Conservation (phyloP, 2,797 vertebrate genomes). For the Xenops minutus region DNA sequence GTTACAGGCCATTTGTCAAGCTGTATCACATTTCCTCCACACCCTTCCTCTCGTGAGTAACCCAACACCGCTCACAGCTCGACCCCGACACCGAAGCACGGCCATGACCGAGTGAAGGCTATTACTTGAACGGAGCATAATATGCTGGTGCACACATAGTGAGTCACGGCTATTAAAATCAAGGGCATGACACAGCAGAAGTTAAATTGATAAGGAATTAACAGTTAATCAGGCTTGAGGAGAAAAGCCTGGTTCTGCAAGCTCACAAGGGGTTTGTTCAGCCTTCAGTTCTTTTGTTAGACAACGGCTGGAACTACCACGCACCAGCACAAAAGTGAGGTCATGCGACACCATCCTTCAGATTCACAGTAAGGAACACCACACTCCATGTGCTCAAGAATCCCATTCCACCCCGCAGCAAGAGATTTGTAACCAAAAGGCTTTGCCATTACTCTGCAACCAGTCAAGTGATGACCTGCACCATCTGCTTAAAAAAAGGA, state of each 20-base stretch:
- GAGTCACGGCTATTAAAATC: background rate
- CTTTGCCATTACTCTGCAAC: background rate
- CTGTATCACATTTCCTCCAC: slow-evolving; percentile 71
- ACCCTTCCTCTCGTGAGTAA: slow-evolving; percentile 67
- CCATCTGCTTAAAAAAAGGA: background rate
- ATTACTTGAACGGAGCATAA: background rate
- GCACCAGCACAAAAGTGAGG: background rate
- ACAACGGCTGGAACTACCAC: rapidly evolving
- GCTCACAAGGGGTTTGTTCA: background rate
- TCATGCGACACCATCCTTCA: rapidly evolving
- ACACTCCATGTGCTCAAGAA: rapidly evolving
- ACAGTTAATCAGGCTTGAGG: background rate
- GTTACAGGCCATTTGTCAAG: slow-evolving; percentile 67
- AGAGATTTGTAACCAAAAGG: background rate
- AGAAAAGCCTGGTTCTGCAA: background rate
- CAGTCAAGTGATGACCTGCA: background rate
- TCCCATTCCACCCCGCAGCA: background rate
- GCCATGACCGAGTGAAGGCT: background rate
- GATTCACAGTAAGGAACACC: background rate
- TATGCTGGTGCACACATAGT: rapidly evolving
- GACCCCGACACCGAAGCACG: background rate
- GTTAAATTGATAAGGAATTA: background rate
- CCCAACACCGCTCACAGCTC: background rate
- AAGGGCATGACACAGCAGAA: slow-evolving; percentile 24
- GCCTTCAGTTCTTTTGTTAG: background rate